Evolutionary conservation across 2,888 invertebrate genomes (phyloP), one percentile per base, ranked within the genome.

Genomic region (Periphyllus acericola): DNA sequence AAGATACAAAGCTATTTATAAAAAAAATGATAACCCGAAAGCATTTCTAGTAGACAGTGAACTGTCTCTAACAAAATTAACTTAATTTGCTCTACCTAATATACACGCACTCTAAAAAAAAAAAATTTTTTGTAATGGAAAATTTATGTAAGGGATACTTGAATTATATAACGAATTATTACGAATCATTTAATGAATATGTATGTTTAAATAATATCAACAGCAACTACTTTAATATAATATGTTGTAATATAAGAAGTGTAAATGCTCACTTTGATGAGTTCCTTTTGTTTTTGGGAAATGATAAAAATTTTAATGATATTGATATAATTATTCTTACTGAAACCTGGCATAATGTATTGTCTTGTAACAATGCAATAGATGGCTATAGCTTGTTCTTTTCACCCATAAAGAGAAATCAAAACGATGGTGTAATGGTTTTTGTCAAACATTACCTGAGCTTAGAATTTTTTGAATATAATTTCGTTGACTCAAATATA

Each of bases 251-350:
- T 11, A 52, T 78, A 29, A 78, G 76, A 14, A 78, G 52, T 52
- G 6, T 78, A n/a, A 52, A 78, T 29, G 76, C 76, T n/a, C n/a
- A n/a, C n/a, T n/a, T n/a, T n/a, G n/a, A n/a, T n/a, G n/a, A n/a
- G n/a, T n/a, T n/a, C n/a, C n/a, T n/a, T n/a, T n/a, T n/a, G n/a
- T n/a, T n/a, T n/a, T n/a, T n/a, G n/a, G n/a, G n/a, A n/a, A n/a
- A n/a, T n/a, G n/a, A n/a, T n/a, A n/a, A n/a, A n/a, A n/a, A 5
- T 3, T n/a, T n/a, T n/a, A n/a, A n/a, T n/a, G n/a, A 78, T 3
- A 78, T 78, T 17, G 76, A 52, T 78, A 29, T 78, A 29, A 78
- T 52, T 78, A 52, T 78, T 19, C 52, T 78, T 17, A 78, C 76
- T 3, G 46, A 78, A 78, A 52, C 52, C 1, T 52, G 46, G 76